These are phyloP conservation scores for Pipistrellus nathusii DNA, from an alignment of 2,797 vertebrate species.

Conservation along the genomic window DNA sequence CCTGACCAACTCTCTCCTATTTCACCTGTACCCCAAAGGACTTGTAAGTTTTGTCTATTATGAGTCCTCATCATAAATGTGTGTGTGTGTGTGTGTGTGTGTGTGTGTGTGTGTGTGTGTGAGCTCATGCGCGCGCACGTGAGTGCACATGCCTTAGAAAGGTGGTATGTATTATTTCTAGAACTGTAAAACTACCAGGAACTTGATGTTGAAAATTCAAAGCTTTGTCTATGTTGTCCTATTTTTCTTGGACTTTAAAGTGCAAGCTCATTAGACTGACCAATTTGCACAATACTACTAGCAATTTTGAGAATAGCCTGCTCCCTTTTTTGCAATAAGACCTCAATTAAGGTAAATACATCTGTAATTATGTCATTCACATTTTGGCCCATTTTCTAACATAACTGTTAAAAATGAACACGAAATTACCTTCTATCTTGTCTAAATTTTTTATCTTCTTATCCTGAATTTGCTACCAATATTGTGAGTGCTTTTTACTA, in stretches of 20 bases:
- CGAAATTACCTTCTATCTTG: constrained; percentile 66
- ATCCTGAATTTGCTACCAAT: constrained; percentile 52
- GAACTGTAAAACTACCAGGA: constrained; percentile 15
- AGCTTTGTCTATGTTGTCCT: constrained; percentile 13
- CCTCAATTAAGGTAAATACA: constrained; percentile 72
- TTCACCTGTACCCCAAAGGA: background rate
- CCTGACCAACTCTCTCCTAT: background rate
- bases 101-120: background rate
- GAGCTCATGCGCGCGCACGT: too few species aligned
- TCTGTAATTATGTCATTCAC: constrained; percentile 70
- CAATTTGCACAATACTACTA: constrained; percentile 67
- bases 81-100: background rate
- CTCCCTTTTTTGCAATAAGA: constrained; percentile 47
- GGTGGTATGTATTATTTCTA: background rate
- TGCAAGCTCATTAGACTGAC: constrained; percentile 5
- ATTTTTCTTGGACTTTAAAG: constrained; percentile 56
- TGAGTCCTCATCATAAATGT: background rate
- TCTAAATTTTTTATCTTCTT: constrained; percentile 70
- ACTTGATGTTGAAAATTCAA: constrained; percentile 43
- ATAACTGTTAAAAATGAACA: constrained; percentile 64
- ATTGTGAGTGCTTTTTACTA: background rate
- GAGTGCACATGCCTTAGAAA: too few species aligned
- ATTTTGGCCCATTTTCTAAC: constrained; percentile 71
- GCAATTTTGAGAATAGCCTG: constrained; percentile 66
- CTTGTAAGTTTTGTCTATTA: background rate